Evolutionary conservation across 2,113 vertebrate genomes (phyloP).

Genomic region (Grammomys surdaster): DNA sequence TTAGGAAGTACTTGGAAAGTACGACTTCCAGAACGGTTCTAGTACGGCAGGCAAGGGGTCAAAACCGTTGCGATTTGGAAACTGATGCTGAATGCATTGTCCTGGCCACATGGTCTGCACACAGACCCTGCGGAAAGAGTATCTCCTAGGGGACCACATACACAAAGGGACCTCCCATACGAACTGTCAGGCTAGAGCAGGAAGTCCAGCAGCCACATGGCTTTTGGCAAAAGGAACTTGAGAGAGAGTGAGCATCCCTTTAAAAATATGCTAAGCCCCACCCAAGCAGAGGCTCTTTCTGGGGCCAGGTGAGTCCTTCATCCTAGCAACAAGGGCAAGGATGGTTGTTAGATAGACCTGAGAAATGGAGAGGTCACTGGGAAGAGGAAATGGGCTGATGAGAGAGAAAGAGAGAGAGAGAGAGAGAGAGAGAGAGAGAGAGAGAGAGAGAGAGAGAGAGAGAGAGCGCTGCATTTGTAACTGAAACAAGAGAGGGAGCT

Average conservation of each 20-base stretch:
- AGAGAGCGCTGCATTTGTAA: slow-evolving; percentile 78
- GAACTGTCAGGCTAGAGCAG: background rate
- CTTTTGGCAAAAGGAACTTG: background rate
- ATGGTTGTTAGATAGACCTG: background rate
- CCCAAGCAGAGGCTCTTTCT: background rate
- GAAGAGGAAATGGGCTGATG: background rate
- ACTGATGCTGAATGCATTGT: background rate
- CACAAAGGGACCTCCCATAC: background rate
- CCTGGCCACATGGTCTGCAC: background rate
- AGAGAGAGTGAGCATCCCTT: background rate
- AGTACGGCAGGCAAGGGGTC: background rate
- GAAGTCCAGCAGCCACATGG: background rate
- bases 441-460: background rate
- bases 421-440: background rate
- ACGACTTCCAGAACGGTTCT: background rate
- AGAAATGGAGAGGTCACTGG: background rate
- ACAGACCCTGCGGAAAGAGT: background rate
- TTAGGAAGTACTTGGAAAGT: background rate
- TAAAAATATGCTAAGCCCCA: background rate
- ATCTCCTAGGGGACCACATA: accelerated
- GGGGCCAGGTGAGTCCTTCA: background rate
- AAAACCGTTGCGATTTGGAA: background rate
- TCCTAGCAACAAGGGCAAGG: background rate
- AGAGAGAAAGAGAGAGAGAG: too few species aligned
- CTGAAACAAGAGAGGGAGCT: slow-evolving; percentile 81